phyloP scores from a whole-genome alignment of 2,113 vertebrate species.

The Campylomormyrus tamandua region DNA sequence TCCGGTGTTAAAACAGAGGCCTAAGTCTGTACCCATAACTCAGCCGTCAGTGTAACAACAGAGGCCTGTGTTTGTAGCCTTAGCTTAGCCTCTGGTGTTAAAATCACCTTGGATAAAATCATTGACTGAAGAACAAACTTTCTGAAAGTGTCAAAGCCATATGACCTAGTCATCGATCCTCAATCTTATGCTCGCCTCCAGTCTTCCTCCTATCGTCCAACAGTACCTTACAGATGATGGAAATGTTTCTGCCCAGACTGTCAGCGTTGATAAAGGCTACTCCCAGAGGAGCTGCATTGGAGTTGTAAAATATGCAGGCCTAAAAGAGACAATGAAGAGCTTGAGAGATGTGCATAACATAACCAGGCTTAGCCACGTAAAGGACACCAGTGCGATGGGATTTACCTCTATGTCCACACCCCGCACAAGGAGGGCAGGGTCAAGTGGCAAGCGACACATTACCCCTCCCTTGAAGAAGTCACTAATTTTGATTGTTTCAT shows the following conservation, averaged over 20 bases:
- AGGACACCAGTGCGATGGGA: not conserved
- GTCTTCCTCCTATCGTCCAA: not conserved
- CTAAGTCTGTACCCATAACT: not conserved
- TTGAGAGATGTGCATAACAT: not conserved
- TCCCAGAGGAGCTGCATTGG: conserved; percentile 80
- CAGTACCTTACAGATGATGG: conserved; percentile 85
- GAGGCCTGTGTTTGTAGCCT: not conserved
- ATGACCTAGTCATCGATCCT: not conserved
- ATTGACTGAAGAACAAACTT: not conserved
- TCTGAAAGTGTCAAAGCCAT: not conserved
- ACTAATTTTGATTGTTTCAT: conserved; percentile 61
- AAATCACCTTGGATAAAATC: not conserved
- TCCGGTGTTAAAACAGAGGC: not conserved
- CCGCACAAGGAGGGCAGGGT: conserved; percentile 75
- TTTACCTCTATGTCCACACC: conserved; percentile 73
- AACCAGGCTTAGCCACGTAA: not conserved
- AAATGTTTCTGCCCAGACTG: conserved; percentile 71
- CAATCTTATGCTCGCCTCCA: not conserved
- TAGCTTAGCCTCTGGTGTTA: not conserved
- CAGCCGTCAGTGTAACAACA: not conserved
- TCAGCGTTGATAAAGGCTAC: conserved; percentile 82
- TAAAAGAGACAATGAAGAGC: conserved; percentile 22
- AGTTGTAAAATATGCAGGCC: conserved; percentile 88
- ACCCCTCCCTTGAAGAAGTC: conserved; percentile 69
- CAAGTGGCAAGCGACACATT: conserved; percentile 74